Conservation (phyloP, 1,140 invertebrate genomes). For the Panulirus ornatus region DNA sequence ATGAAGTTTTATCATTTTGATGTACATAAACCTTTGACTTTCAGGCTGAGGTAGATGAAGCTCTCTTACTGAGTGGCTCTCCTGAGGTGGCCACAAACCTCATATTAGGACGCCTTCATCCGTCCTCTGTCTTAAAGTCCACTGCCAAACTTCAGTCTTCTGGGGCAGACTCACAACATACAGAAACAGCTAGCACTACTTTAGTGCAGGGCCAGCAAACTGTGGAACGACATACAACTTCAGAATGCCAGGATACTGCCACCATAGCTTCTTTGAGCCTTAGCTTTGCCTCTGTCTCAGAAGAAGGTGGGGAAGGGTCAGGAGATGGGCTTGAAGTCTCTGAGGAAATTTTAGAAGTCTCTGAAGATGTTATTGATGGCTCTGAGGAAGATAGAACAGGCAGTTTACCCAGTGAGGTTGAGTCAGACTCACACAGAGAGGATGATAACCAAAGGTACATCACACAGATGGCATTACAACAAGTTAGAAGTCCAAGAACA, state of each 20-base stretch:
- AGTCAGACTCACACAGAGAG: conserved; percentile 9
- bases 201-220: background rate
- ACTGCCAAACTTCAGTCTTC: background rate
- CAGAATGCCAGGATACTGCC: conserved; percentile 43
- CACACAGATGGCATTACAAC: background rate
- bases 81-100: conserved; percentile 62
- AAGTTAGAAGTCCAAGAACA: background rate
- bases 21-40: too few relatives aligned
- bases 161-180: background rate
- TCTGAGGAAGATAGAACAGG: conserved; percentile 45
- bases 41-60: conserved; percentile 54
- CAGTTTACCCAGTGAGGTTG: conserved; percentile 50
- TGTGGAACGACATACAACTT: background rate
- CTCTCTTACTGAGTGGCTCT: conserved; percentile 40
- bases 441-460: background rate
- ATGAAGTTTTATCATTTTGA: too few relatives aligned
- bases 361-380: conserved; percentile 38
- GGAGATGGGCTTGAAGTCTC: conserved; percentile 40
- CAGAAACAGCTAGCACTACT: conserved; percentile 22
- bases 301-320: conserved; percentile 34
- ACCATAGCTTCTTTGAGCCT: conserved; percentile 57
- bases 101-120: conserved; percentile 47
- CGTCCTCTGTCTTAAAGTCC: conserved; percentile 33
- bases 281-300: conserved; percentile 40
- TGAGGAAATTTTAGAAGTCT: conserved; percentile 42